These are phyloP conservation scores for Conchocele bisecta DNA, from an alignment of 2,888 invertebrate genomes.

Conservation along the genomic window DNA sequence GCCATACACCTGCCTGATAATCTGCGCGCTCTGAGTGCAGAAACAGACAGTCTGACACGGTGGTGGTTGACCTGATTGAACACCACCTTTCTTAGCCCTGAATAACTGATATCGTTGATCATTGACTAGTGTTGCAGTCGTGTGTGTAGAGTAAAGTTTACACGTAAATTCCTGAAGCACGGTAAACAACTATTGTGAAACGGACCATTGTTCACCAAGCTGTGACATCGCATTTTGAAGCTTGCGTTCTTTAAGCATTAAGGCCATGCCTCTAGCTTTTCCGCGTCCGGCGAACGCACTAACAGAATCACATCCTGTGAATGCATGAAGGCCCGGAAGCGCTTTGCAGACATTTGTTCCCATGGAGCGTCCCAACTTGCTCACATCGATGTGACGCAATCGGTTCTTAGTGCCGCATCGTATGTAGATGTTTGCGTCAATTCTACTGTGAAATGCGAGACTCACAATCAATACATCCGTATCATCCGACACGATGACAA, in stretches of 20 bases:
- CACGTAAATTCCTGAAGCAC: constrained; percentile 38
- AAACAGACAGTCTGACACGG: constrained; percentile 30
- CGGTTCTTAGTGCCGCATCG: constrained; percentile 42
- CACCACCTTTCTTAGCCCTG: constrained; percentile 31
- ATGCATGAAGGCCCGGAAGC: constrained; percentile 6
- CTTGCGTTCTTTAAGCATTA: neutral
- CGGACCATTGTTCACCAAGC: constrained; percentile 30
- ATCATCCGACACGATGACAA: too few species aligned
- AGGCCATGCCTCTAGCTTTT: neutral
- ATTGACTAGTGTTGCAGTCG: constrained; percentile 28
- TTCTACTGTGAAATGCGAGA: too few species aligned
- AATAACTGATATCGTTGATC: constrained; percentile 47
- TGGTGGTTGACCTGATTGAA: constrained; percentile 33
- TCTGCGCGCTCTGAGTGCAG: constrained; percentile 40
- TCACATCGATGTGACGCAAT: constrained; percentile 24
- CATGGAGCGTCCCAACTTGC: constrained; percentile 18
- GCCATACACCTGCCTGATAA: constrained; percentile 57
- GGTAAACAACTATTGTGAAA: constrained; percentile 27
- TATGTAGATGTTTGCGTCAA: constrained; percentile 9
- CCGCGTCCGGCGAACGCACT: neutral
- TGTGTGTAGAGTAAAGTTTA: constrained; percentile 24
- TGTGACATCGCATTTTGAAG: constrained; percentile 1
- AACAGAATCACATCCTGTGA: constrained; percentile 9
- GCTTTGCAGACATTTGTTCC: constrained; percentile 13
- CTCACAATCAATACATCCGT: too few species aligned